Evolutionary conservation across 2,797 vertebrate genomes (phyloP), one percentile per base, ranked within the genome.

Genomic region (Harpagifer antarcticus): DNA sequence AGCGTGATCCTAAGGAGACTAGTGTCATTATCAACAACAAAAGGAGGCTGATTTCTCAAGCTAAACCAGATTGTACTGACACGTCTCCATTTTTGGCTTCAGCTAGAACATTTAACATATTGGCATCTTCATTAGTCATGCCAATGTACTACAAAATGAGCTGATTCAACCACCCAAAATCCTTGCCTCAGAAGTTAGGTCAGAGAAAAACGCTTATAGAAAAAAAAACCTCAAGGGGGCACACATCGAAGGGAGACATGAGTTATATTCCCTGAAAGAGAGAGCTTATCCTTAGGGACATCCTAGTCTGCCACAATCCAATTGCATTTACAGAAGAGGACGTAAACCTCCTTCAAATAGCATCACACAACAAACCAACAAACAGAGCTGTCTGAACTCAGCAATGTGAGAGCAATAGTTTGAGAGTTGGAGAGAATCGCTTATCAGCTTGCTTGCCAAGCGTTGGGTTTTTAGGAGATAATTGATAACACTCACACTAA

Each of bases 241-340:
- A 74, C 47, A 78, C 65, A 78, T 61, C 57, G 49, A 78, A 73
- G 78, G 76, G 84, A 90, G 78, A 90, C 83, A 79, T 85, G 58
- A 79, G 76, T 67, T 79, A 85, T 82, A 84, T 87, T 91, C 85
- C 81, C 86, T 90, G 80, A 88, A 86, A 80, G 76, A 86, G 73
- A 79, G 59, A 58, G 50, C 52, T 80, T 86, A 68, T 92, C 86
- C 83, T 88, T 87, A 86, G 68, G 86, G 79, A 82, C 73, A 83
- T 89, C 83, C 72, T 78, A 90, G 91, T 93, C 92, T 92, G 93
- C 94, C 92, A 85, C 91, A 94, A 94, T 94, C 92, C 90, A 91
- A 72, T 83, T 86, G 81, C 85, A 82, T 87, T 84, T 74, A 90
- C 81, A 93, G 81, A 69, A 78, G 65, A 90, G 82, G 79, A 57